Evolutionary conservation across 2,888 invertebrate genomes (phyloP).

Genomic region (Tetrapedia diversipes): DNA sequence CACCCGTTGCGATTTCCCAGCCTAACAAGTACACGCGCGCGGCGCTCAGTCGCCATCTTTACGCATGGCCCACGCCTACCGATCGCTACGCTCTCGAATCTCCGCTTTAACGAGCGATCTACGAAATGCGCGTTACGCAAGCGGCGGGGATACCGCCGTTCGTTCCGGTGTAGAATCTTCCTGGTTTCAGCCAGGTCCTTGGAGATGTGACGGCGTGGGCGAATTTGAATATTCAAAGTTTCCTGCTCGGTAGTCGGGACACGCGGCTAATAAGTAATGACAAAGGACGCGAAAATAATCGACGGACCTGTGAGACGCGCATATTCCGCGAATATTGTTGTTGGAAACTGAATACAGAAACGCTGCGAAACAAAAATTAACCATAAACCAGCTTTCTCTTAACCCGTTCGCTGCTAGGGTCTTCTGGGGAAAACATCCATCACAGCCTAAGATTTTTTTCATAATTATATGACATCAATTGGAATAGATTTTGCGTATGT

Average conservation of each 20-base stretch:
- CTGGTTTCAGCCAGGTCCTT: conserved; percentile 56
- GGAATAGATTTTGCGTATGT: too few species aligned
- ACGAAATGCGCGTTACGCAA: conserved; percentile 27
- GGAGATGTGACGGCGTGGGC: conserved; percentile 72
- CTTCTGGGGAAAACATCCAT: too few species aligned
- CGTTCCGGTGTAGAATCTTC: conserved; percentile 51
- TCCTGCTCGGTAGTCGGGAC: conserved; percentile 58
- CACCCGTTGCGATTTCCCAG: conserved; percentile 10
- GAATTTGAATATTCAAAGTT: conserved; percentile 79
- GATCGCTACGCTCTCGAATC: conserved; percentile 5
- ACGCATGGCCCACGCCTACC: conserved; percentile 10
- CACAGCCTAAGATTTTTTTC: too few species aligned
- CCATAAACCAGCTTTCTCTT: too few species aligned
- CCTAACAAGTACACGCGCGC: conserved; percentile 20
- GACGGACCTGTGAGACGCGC: conserved; percentile 50
- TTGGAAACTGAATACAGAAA: too few species aligned
- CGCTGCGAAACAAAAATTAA: too few species aligned
- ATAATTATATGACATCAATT: too few species aligned
- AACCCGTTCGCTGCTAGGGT: too few species aligned
- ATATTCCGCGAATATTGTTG: too few species aligned
- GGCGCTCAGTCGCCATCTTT: background rate
- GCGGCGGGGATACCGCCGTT: background rate
- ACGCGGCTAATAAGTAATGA: conserved; percentile 72
- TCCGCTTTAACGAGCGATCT: conserved; percentile 10
- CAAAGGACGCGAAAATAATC: conserved; percentile 75